phyloP scores from a whole-genome alignment of 2,113 vertebrate genomes.

The Pelodiscus sinensis region DNA sequence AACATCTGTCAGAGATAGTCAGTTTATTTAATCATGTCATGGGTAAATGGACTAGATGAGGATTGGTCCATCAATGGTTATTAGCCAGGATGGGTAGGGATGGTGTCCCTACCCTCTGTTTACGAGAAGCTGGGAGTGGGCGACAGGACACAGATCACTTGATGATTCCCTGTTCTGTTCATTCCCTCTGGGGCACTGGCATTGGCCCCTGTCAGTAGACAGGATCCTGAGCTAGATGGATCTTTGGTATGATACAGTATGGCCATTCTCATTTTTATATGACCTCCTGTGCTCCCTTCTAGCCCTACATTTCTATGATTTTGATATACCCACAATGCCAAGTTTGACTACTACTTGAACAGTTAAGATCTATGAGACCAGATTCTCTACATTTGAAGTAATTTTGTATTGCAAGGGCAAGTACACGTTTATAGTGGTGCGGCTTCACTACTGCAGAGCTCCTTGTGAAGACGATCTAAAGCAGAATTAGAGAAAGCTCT shows the following conservation, averaged over 20 bases:
- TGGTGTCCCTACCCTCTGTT: too few species aligned
- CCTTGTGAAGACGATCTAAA: not conserved
- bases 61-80: too few species aligned
- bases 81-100: too few species aligned
- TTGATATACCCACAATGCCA: not conserved
- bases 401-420: not conserved
- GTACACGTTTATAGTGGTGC: not conserved
- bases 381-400: slow-evolving; percentile 1
- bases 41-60: not conserved
- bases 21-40: not conserved
- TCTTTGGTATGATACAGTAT: too few species aligned
- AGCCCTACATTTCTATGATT: not conserved
- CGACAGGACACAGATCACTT: too few species aligned
- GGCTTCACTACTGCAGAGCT: not conserved
- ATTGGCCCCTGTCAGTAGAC: too few species aligned
- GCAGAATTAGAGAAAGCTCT: not conserved
- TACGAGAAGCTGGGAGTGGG: too few species aligned
- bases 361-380: not conserved
- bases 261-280: too few species aligned
- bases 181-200: too few species aligned
- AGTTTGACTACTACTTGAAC: not conserved
- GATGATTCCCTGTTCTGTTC: too few species aligned
- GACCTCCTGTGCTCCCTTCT: not conserved
- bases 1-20: not conserved
- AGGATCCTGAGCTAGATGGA: too few species aligned